These are phyloP conservation scores for Aelia acuminata DNA, from an alignment of 2,888 invertebrate species.

Conservation along the genomic window DNA sequence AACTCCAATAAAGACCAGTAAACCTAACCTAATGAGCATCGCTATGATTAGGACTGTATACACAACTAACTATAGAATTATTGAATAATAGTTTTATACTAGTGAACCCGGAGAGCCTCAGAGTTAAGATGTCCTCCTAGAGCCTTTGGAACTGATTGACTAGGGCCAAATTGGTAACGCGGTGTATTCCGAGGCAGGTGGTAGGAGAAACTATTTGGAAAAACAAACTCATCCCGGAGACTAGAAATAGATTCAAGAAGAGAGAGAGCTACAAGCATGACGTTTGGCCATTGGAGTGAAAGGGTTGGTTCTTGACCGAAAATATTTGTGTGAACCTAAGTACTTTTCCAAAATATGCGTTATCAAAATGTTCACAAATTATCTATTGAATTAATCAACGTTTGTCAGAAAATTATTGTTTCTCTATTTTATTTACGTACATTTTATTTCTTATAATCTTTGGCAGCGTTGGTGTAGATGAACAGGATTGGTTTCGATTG, in stretches of 20 bases:
- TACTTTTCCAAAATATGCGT: not conserved
- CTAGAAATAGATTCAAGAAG: not conserved
- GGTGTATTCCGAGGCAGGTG: not conserved
- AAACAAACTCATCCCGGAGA: not conserved
- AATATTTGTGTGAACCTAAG: not conserved
- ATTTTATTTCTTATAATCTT: too few species aligned
- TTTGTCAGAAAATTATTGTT: too few species aligned
- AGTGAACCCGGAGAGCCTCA: not conserved
- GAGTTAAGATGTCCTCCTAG: not conserved
- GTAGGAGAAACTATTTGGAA: slow-evolving; percentile 22
- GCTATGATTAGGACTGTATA: not conserved
- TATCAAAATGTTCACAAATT: too few species aligned
- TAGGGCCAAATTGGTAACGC: not conserved
- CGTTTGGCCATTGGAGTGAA: not conserved
- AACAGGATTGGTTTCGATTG: too few species aligned
- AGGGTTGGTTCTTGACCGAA: not conserved
- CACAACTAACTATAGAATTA: too few species aligned
- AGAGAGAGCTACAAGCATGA: not conserved
- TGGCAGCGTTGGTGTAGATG: too few species aligned
- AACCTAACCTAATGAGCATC: slow-evolving; percentile 1
- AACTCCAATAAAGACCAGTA: not conserved
- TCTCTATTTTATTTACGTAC: too few species aligned
- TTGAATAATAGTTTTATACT: too few species aligned
- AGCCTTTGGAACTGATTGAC: not conserved
- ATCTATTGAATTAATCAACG: too few species aligned